These are phyloP conservation scores for Anniella stebbinsi DNA, from an alignment of 2,797 vertebrate genomes.

Conservation along the genomic window DNA sequence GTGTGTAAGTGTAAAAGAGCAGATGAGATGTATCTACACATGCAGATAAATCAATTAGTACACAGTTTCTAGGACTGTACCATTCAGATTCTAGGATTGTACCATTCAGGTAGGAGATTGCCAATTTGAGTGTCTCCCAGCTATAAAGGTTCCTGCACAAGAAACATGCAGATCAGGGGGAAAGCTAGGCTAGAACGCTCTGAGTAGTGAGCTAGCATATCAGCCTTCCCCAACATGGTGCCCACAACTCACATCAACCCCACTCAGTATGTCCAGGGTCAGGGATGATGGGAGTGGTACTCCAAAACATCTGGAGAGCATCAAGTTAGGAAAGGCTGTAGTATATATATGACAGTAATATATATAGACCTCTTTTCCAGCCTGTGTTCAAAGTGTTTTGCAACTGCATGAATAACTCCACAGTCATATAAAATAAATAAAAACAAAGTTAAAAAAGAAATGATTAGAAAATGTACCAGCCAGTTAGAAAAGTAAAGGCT, in stretches of 20 bases:
- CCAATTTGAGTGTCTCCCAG: neutral
- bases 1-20: neutral
- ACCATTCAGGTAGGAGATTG: neutral
- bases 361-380: neutral
- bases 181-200: neutral
- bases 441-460: neutral
- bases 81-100: neutral
- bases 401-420: neutral
- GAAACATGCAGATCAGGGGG: neutral
- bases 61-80: neutral
- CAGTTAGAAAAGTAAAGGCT: neutral
- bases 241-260: too few species aligned
- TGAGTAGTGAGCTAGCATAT: neutral
- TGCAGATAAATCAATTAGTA: neutral
- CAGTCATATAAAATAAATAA: neutral
- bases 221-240: too few species aligned
- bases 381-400: neutral
- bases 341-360: neutral
- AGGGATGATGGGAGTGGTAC: too few species aligned
- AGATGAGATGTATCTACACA: neutral
- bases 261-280: too few species aligned
- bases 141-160: neutral
- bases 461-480: neutral
- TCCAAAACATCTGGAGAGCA: too few species aligned
- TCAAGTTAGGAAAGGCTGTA: too few species aligned